These are phyloP conservation scores for Galaxias olidus DNA, from an alignment of 2,797 vertebrate genomes.

Conservation along the genomic window DNA sequence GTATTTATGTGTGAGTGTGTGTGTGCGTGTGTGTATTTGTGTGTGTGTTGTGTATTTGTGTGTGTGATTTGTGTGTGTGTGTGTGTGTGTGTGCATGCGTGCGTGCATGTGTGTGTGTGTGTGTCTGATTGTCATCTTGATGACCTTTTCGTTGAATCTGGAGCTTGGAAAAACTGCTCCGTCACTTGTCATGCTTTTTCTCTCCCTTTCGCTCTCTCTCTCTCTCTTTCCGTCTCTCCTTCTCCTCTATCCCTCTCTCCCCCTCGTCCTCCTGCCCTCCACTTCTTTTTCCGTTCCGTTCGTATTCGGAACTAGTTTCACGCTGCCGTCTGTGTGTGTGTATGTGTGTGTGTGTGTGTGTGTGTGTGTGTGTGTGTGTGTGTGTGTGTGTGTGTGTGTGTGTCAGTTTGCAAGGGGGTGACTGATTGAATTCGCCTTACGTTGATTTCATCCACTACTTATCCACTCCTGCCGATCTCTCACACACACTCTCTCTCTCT, in stretches of 20 bases:
- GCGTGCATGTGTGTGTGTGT: neutral
- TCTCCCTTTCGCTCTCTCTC: slow-evolving; percentile 59
- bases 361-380: slow-evolving; percentile 8
- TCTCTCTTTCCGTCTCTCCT: slow-evolving; percentile 24
- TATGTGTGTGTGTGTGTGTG: slow-evolving; percentile 2
- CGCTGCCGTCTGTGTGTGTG: slow-evolving; percentile 19
- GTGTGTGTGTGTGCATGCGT: neutral
- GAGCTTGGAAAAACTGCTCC: neutral
- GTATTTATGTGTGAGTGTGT: neutral
- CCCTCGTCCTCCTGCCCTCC: neutral
- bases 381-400: neutral
- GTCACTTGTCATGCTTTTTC: slow-evolving; percentile 11
- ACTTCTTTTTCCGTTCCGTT: neutral
- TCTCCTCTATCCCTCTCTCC: neutral
- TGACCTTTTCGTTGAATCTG: slow-evolving; percentile 2
- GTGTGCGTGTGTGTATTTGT: neutral
- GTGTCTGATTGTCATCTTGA: neutral
- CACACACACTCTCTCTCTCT: too few species aligned
- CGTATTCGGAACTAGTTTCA: neutral
- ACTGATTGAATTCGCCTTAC: too few species aligned
- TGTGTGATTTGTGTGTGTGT: too few species aligned
- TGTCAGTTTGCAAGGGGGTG: too few species aligned
- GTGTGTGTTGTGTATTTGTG: neutral
- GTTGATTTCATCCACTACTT: too few species aligned
- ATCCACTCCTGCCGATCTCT: too few species aligned